A percentile compares a stretch with the other conserved stretches of the same genome.
Conservation (phyloP, 1,140 invertebrate genomes). For the Aphidius gifuensis region DNA sequence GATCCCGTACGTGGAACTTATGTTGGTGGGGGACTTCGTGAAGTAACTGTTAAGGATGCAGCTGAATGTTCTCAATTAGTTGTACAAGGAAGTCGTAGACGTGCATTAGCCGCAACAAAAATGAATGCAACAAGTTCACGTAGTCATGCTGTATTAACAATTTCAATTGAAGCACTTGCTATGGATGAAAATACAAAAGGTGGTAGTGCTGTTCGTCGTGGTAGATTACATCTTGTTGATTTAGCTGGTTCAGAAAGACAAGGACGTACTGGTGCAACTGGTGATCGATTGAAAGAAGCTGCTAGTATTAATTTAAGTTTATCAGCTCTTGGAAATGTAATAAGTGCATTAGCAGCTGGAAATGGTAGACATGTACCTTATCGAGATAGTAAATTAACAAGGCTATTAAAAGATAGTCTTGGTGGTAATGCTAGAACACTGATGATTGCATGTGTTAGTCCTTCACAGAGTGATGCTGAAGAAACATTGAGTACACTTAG, state of each 20-base stretch:
- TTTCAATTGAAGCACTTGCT: conserved; percentile 71
- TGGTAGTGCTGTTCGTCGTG: conserved; percentile 61
- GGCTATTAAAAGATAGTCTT: conserved; percentile 84
- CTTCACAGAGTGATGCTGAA: conserved; percentile 85
- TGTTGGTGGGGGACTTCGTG: conserved; percentile 62
- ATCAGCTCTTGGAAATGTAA: conserved; percentile 91
- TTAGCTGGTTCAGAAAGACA: conserved; percentile 86
- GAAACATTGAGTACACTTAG: conserved; percentile 83
- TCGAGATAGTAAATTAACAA: conserved; percentile 88
- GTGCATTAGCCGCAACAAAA: conserved; percentile 73
- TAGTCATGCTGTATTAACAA: conserved; percentile 88
- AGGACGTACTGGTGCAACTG: conserved; percentile 79
- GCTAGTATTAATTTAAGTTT: conserved; percentile 95
- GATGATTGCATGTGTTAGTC: conserved; percentile 92
- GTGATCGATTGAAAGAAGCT: conserved; percentile 87
- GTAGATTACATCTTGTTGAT: conserved; percentile 88
- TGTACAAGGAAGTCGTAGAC: conserved; percentile 70
- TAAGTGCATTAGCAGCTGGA: conserved; percentile 86
- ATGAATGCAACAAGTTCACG: conserved; percentile 87
- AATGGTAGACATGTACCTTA: conserved; percentile 92
- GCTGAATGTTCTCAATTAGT: conserved; percentile 72
- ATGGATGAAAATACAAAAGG: conserved; percentile 55
- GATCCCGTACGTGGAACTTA: conserved; percentile 46
- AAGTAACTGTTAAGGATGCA: conserved; percentile 75
- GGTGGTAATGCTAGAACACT: conserved; percentile 92